A percentile compares a stretch with the other conserved stretches of the same genome.
These are phyloP conservation scores for Hemicordylus capensis DNA, from an alignment of 2,113 vertebrate species.

Conservation along the genomic window DNA sequence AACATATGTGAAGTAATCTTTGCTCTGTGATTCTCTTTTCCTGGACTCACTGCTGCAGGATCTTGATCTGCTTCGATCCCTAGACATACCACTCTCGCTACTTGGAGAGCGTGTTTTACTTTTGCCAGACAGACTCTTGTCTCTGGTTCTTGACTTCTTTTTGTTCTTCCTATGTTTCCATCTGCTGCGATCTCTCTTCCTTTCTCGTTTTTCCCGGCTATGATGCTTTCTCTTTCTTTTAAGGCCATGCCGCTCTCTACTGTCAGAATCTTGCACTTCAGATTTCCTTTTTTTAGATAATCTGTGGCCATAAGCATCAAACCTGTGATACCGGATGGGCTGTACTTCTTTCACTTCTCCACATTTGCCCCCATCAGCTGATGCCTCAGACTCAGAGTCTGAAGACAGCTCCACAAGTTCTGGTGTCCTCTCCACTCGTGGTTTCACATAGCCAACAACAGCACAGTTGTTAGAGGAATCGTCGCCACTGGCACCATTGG, in stretches of 20 bases:
- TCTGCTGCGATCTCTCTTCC: slow-evolving; percentile 77
- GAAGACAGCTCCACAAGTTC: slow-evolving; percentile 93
- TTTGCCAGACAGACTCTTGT: slow-evolving; percentile 70
- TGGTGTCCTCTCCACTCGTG: slow-evolving; percentile 89
- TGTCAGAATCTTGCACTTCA: slow-evolving; percentile 61
- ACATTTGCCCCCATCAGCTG: slow-evolving; percentile 71
- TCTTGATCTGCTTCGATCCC: slow-evolving; percentile 73
- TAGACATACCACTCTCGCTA: slow-evolving; percentile 71
- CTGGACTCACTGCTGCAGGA: slow-evolving; percentile 75
- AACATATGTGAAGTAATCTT: slow-evolving; percentile 73
- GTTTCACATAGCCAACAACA: slow-evolving; percentile 90
- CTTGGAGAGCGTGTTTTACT: slow-evolving; percentile 75
- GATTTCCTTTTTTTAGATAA: slow-evolving; percentile 69
- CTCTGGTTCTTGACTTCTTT: slow-evolving; percentile 73
- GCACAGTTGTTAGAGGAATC: slow-evolving; percentile 84
- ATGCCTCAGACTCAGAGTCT: slow-evolving; percentile 85
- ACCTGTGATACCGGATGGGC: slow-evolving; percentile 77
- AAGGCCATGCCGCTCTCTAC: slow-evolving; percentile 59
- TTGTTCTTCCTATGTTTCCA: slow-evolving; percentile 66
- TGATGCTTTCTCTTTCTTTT: slow-evolving; percentile 64
- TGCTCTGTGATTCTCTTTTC: slow-evolving; percentile 74
- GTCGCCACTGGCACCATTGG: slow-evolving; percentile 66
- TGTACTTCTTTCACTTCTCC: slow-evolving; percentile 71
- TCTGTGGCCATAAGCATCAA: slow-evolving; percentile 52
- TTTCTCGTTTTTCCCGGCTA: slow-evolving; percentile 68